These are phyloP conservation scores for Pseudopipra pipra DNA, from an alignment of 2,113 vertebrate genomes.

Conservation along the genomic window DNA sequence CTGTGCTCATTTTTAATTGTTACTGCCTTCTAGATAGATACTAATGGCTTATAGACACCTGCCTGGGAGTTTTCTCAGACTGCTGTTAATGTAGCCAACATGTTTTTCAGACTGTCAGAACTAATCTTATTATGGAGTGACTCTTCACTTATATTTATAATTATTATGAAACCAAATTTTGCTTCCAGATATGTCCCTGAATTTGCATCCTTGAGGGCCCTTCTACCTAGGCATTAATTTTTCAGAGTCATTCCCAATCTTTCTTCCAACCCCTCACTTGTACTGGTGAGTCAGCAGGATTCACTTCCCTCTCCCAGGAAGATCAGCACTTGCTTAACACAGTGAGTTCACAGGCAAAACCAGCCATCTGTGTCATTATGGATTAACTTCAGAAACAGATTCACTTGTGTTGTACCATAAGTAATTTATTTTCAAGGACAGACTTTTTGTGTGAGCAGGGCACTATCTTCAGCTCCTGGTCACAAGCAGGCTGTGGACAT, in stretches of 20 bases:
- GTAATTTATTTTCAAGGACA: conserved; percentile 16
- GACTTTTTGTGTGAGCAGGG: not conserved
- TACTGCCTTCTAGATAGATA: not conserved
- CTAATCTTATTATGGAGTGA: not conserved
- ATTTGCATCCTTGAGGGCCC: not conserved
- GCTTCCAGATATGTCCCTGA: not conserved
- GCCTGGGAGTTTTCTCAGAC: not conserved
- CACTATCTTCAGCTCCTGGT: rapidly evolving
- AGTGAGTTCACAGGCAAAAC: not conserved
- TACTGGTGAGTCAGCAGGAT: not conserved
- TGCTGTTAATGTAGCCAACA: not conserved
- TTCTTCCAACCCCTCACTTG: not conserved
- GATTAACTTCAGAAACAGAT: not conserved
- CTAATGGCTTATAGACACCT: not conserved
- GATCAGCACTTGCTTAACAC: not conserved
- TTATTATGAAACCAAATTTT: not conserved
- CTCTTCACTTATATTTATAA: not conserved
- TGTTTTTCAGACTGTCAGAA: not conserved
- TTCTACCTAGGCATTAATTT: not conserved
- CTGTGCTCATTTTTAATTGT: not conserved
- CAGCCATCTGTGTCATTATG: not conserved
- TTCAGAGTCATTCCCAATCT: not conserved
- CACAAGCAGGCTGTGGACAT: not conserved
- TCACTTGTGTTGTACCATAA: not conserved
- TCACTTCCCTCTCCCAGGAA: not conserved